Percentiles rank a stretch among this genome's conserved stretches.
Conservation (phyloP, 2,797 vertebrate genomes). For the Chiroxiphia lanceolata region DNA sequence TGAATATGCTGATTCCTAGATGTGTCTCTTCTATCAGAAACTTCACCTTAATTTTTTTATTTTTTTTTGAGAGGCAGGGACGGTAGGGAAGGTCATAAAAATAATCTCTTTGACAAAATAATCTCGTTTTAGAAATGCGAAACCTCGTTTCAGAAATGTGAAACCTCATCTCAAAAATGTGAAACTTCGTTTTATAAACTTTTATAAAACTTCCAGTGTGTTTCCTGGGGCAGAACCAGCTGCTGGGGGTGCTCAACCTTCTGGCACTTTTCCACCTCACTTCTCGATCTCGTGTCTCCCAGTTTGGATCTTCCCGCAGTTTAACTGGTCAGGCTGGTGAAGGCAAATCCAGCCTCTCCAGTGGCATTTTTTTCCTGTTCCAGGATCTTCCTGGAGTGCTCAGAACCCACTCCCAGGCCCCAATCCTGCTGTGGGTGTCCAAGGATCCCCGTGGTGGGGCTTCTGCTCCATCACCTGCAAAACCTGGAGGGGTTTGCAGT, state of each 20-base stretch:
- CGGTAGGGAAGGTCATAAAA: fast-evolving
- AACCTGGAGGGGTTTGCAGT: neutral
- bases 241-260: neutral
- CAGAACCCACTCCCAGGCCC: neutral
- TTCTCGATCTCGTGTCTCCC: neutral
- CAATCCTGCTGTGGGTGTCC: neutral
- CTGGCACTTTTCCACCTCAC: neutral
- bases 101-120: too few species aligned
- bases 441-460: too few species aligned
- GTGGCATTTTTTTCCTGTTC: fast-evolving
- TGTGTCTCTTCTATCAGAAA: neutral
- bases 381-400: neutral
- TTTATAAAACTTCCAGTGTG: neutral
- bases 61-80: fast-evolving
- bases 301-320: fast-evolving
- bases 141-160: neutral
- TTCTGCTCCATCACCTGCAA: neutral
- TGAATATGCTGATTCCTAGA: fast-evolving
- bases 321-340: neutral
- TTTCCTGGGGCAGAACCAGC: neutral
- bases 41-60: neutral
- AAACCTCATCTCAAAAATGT: neutral
- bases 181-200: neutral
- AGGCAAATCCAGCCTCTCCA: fast-evolving
- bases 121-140: neutral